Evolutionary conservation across 2,888 invertebrate species (phyloP), one percentile per base, ranked within the genome.

Genomic region (Rambutsinella grinnellia): DNA sequence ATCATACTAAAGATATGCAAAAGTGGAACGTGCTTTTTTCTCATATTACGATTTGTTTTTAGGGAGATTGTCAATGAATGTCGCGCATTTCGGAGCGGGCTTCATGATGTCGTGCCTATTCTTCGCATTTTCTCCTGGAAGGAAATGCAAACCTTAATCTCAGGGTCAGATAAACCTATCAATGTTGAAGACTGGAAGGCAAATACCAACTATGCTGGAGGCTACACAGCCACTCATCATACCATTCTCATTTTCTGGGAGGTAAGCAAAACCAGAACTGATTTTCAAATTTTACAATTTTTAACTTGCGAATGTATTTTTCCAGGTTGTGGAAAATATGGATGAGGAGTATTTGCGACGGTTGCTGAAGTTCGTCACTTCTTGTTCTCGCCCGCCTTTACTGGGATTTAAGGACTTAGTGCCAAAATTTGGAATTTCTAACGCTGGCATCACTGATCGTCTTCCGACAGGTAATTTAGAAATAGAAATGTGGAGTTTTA

Each of bases 311-410:
- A n/a, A n/a, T n/a, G n/a, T n/a, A n/a, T 26, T 62, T 6, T 61
- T 15, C 5, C 28, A 83, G 82, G 94, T 95, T 47, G 90, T 98
- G 8, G 90, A 91, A 68, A 90, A 90, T 56, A 96, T 99, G 86
- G 92, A 91, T 63, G 95, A 96, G 86, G 89, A 90, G 66, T 94
- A 97, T 87, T 92, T 93, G 79, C 90, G 96, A 76, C 93, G 94
- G 85, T 88, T 99, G 65, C 89, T 99, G 8, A 97, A 97, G 88
- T 99, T 99, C 88, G 98, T 99, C 51, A 99, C 99, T 1, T 97
- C 97, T 86, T 99, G 99, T 86, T 99, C 99, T 0, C 88, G 98
- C 75, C 97, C 99, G 2, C 99, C 99, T 0, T 89, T 99, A 26
- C 88, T 99, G 49, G 99, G 99, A 1, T 99, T 99, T 86, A 97